These are phyloP conservation scores for Talpa occidentalis DNA, from an alignment of 2,113 vertebrate species.

Conservation along the genomic window DNA sequence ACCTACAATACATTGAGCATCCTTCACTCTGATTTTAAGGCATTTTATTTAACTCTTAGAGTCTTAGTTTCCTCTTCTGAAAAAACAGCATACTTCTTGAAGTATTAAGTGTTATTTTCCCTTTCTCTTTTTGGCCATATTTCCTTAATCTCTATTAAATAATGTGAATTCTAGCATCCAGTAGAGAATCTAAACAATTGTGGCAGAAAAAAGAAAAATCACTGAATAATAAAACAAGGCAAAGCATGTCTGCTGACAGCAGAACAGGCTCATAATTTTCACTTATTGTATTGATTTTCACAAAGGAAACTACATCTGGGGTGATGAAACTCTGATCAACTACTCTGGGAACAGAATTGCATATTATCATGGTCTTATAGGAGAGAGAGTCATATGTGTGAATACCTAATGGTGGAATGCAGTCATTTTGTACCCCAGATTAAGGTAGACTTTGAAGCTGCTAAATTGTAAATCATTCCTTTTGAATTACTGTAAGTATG, in stretches of 20 bases:
- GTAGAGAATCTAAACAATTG: neutral
- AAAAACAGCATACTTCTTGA: neutral
- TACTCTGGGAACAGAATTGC: neutral
- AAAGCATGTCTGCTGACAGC: too few relatives aligned
- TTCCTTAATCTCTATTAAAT: neutral
- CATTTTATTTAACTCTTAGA: neutral
- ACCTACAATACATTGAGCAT: neutral
- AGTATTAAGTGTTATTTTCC: neutral
- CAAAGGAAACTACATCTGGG: neutral
- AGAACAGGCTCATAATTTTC: neutral
- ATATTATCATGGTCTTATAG: neutral
- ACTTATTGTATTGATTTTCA: neutral
- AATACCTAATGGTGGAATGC: neutral
- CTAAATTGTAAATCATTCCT: neutral
- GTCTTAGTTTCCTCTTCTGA: neutral
- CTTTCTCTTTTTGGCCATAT: neutral
- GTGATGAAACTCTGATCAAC: neutral
- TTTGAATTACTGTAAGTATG: neutral
- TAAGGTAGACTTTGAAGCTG: neutral
- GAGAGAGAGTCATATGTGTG: neutral
- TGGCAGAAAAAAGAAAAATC: neutral
- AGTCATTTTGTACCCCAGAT: neutral
- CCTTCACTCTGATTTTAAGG: neutral
- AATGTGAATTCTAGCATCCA: slow-evolving; percentile 3
- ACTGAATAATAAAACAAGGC: neutral